These are phyloP conservation scores for Yponomeuta cagnagella DNA, from an alignment of 2,888 invertebrate genomes.

Conservation along the genomic window DNA sequence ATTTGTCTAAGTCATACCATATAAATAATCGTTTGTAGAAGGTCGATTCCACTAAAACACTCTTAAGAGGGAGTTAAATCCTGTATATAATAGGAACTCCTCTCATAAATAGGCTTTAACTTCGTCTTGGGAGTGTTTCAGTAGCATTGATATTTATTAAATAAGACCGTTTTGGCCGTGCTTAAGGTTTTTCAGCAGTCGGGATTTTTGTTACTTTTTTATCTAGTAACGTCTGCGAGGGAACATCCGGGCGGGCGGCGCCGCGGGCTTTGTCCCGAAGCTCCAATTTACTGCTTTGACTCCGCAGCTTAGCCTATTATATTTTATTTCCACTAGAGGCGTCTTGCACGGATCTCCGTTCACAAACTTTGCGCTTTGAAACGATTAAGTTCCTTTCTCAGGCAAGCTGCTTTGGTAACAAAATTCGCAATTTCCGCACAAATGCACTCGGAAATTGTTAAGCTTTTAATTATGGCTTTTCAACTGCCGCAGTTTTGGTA, in stretches of 20 bases:
- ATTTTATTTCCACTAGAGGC: constrained; percentile 30
- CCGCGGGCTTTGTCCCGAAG: constrained; percentile 10
- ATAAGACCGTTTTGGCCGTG: too few species aligned
- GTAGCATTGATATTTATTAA: too few species aligned
- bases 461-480: neutral
- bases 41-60: too few species aligned
- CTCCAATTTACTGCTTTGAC: constrained; percentile 35
- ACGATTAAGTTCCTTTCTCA: neutral
- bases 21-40: too few species aligned
- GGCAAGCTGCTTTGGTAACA: neutral
- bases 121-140: too few species aligned
- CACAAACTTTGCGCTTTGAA: neutral
- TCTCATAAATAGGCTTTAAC: too few species aligned
- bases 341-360: constrained; percentile 22
- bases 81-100: too few species aligned
- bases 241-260: neutral
- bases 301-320: constrained; percentile 29
- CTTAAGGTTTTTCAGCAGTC: too few species aligned
- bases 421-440: neutral
- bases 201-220: too few species aligned
- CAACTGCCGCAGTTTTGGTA: too few species aligned
- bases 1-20: too few species aligned
- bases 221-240: neutral
- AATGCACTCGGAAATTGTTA: neutral
- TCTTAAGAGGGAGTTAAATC: too few species aligned